These are phyloP conservation scores for Candidula unifasciata DNA, from an alignment of 2,888 invertebrate genomes.

Conservation along the genomic window DNA sequence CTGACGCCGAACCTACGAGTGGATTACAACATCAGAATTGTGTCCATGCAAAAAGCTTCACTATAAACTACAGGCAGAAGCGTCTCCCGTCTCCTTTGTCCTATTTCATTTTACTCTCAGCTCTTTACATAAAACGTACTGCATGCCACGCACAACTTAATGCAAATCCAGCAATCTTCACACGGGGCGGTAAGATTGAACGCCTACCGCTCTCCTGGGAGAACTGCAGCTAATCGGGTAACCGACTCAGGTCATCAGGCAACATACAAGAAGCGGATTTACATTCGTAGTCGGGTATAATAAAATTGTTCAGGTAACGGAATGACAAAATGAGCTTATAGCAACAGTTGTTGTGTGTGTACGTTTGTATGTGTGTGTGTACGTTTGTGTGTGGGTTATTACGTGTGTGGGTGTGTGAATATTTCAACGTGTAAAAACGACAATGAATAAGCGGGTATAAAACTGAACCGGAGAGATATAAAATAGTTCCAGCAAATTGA, in stretches of 20 bases:
- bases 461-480: too few relatives aligned
- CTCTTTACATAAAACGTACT: constrained; percentile 44
- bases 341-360: background rate
- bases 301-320: constrained; percentile 38
- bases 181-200: background rate
- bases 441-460: too few relatives aligned
- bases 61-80: constrained; percentile 40
- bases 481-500: too few relatives aligned
- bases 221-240: constrained; percentile 33
- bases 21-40: constrained; percentile 46
- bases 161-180: constrained; percentile 39
- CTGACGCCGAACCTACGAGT: constrained; percentile 39
- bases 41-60: constrained; percentile 43
- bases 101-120: constrained; percentile 34
- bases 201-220: constrained; percentile 12
- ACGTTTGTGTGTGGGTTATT: background rate
- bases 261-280: constrained; percentile 30
- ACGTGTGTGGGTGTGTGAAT: too few relatives aligned
- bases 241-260: constrained; percentile 32
- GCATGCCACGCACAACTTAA: constrained; percentile 39
- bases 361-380: background rate
- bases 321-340: constrained; percentile 44
- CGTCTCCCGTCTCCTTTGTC: constrained; percentile 34
- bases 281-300: constrained; percentile 35
- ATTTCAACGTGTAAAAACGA: too few relatives aligned